phyloP scores from a whole-genome alignment of 2,113 vertebrate genomes.

The Eubucco bourcierii region DNA sequence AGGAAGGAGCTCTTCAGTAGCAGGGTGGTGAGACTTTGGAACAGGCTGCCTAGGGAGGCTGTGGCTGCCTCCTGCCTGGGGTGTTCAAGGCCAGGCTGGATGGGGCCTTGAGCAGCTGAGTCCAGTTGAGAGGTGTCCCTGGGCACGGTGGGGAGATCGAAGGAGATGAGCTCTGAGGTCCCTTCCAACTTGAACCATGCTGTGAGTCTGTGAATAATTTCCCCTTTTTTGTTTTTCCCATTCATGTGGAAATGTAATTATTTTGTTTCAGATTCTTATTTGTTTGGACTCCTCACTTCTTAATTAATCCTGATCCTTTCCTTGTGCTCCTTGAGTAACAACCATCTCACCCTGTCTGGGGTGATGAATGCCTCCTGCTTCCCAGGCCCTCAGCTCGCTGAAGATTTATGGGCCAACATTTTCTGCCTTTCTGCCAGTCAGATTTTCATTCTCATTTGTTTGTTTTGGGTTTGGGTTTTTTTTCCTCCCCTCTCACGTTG shows the following conservation, averaged over 20 bases:
- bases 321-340: slow-evolving; percentile 44
- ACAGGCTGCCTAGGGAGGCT: too few species aligned
- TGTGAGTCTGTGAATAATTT: neutral
- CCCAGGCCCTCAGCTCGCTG: neutral
- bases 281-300: neutral
- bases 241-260: slow-evolving; percentile 13
- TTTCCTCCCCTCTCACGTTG: neutral
- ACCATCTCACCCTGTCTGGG: slow-evolving; percentile 46
- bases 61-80: too few species aligned
- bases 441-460: neutral
- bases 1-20: too few species aligned
- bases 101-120: too few species aligned
- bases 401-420: slow-evolving; percentile 49
- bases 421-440: neutral
- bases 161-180: too few species aligned
- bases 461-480: too few species aligned
- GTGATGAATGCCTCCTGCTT: slow-evolving; percentile 45
- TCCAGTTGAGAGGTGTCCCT: too few species aligned
- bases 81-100: too few species aligned
- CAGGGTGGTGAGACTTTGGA: too few species aligned
- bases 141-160: too few species aligned
- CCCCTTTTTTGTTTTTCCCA: neutral
- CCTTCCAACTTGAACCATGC: too few species aligned
- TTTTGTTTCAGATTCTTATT: neutral
- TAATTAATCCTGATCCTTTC: slow-evolving; percentile 63